These are phyloP conservation scores for Iphiclides podalirius DNA, from an alignment of 2,888 invertebrate genomes.

Conservation along the genomic window DNA sequence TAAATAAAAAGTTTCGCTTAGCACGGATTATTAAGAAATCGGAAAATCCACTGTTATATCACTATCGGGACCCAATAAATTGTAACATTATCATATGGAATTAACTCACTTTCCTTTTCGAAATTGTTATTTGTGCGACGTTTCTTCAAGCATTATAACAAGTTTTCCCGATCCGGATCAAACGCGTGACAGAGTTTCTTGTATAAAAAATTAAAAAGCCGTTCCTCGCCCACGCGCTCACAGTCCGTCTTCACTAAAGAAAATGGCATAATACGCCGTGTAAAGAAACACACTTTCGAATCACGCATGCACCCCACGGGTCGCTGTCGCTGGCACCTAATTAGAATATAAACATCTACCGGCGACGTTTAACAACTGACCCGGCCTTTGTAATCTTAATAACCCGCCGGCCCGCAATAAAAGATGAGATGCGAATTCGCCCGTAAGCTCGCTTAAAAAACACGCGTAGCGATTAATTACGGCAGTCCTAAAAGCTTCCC, in stretches of 20 bases:
- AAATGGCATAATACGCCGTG: slow-evolving; percentile 60
- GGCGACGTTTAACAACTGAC: slow-evolving; percentile 65
- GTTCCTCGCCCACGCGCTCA: neutral
- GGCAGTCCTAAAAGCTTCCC: slow-evolving; percentile 5
- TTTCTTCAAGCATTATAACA: neutral
- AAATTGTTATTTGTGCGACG: neutral
- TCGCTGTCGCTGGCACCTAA: slow-evolving; percentile 63
- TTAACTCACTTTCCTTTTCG: neutral
- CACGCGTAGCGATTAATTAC: slow-evolving; percentile 10
- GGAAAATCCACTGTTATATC: too few relatives aligned
- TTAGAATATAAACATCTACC: slow-evolving; percentile 72
- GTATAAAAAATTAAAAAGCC: neutral
- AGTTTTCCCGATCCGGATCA: neutral
- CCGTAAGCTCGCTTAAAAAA: slow-evolving; percentile 32
- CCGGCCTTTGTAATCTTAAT: slow-evolving; percentile 64
- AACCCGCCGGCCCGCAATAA: slow-evolving; percentile 46
- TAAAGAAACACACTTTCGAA: slow-evolving; percentile 55
- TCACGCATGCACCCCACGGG: slow-evolving; percentile 68
- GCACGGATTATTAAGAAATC: too few relatives aligned
- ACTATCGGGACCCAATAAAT: neutral
- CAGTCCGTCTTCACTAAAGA: slow-evolving; percentile 32
- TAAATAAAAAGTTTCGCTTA: too few relatives aligned
- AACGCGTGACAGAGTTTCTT: neutral
- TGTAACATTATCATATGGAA: neutral
- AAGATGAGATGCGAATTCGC: slow-evolving; percentile 41